Evolutionary conservation across 2,888 invertebrate genomes (phyloP), one percentile per base, ranked within the genome.

Genomic region (Electrophaes corylata): DNA sequence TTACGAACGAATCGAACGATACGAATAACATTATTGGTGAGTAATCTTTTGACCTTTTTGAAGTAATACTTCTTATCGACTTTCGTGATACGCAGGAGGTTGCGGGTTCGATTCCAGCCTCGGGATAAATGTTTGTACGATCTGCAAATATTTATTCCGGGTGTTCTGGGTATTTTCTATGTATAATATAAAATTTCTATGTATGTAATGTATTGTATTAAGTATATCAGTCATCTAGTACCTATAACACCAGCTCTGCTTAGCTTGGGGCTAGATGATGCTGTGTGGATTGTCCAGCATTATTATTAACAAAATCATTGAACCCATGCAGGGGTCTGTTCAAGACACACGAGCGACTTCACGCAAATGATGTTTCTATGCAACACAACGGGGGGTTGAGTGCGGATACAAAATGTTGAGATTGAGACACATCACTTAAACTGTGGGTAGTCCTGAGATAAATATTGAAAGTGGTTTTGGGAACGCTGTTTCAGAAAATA

Each of bases 1-100:
- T 58, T 65, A 72, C 74, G 76, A 76, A 78, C 83, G 82, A 83
- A 76, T 39, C 76, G 73, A 72, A 58, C 50, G 57, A 64, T 50
- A 72, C 76, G 74, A 76, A 70, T 10, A 23, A 18, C 40, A 65
- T 37, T 44, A 53, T 64, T 67, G 72, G 77, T 78, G 31, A 76
- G 76, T 75, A 40, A 12, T 16, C 2, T 16, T 41, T 29, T 12
- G 1, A 4, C n/a, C n/a, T n/a, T n/a, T n/a, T n/a, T n/a, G n/a
- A n/a, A n/a, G n/a, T n/a, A n/a, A n/a, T n/a, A n/a, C n/a, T n/a
- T n/a, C n/a, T n/a, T n/a, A n/a, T n/a, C n/a, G n/a, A n/a, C n/a
- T n/a, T n/a, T n/a, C n/a, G n/a, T n/a, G n/a, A n/a, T n/a, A n/a
- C n/a, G n/a, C n/a, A n/a, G n/a, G n/a, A n/a, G n/a, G n/a, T n/a